Evolutionary conservation across 2,888 invertebrate genomes (phyloP).

Genomic region (Acrobasis suavella): DNA sequence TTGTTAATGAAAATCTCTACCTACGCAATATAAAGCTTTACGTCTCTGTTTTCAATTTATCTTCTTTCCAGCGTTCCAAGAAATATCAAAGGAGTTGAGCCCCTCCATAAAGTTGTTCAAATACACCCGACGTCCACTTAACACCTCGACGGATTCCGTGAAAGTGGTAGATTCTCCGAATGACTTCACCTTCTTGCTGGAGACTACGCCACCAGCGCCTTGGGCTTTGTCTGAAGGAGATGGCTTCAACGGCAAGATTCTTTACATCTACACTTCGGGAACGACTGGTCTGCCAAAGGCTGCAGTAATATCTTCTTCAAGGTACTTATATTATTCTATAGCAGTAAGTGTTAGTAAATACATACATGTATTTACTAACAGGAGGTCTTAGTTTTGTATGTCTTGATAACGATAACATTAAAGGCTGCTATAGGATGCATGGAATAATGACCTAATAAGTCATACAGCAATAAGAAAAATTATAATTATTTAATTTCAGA

Average conservation of each 20-base stretch:
- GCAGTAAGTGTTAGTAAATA: too few species aligned
- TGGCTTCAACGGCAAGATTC: conserved; percentile 88
- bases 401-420: too few species aligned
- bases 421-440: too few species aligned
- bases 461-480: too few species aligned
- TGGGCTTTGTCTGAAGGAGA: conserved; percentile 83
- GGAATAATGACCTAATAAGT: too few species aligned
- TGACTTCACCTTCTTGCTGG: conserved; percentile 84
- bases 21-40: too few species aligned
- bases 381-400: too few species aligned
- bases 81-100: conserved; percentile 85
- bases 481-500: conserved; percentile 79
- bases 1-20: too few species aligned
- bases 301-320: conserved; percentile 96
- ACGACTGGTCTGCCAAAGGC: conserved; percentile 99
- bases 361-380: too few species aligned
- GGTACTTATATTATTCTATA: conserved; percentile 75
- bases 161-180: conserved; percentile 69
- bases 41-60: too few species aligned
- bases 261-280: conserved; percentile 99
- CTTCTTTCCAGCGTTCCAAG: conserved; percentile 76
- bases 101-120: conserved; percentile 86
- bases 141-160: conserved; percentile 58
- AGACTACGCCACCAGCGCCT: conserved; percentile 78
- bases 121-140: conserved; percentile 64